Percentiles rank a stretch among this genome's conserved stretches.
Evolutionary conservation across 2,797 vertebrate genomes (phyloP).

Genomic region (Hypotaenidia philippensis): DNA sequence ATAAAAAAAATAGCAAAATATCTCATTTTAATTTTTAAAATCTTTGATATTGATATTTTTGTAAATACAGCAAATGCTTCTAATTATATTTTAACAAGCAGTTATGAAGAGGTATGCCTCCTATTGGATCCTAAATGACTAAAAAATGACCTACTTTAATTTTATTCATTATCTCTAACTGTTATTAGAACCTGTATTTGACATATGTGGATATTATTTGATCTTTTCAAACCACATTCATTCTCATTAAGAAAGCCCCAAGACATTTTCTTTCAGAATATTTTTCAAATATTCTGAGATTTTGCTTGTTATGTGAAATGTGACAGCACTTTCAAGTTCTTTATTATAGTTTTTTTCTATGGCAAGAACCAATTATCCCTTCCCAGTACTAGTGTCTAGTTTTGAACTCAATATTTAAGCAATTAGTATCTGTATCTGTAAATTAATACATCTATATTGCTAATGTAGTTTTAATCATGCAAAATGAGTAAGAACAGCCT

Average conservation of each 20-base stretch:
- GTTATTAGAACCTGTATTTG: conserved; percentile 84
- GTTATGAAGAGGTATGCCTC: conserved; percentile 69
- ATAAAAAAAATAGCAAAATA: conserved; percentile 66
- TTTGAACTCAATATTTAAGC: conserved; percentile 85
- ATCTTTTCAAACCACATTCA: conserved; percentile 88
- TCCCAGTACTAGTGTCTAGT: conserved; percentile 76
- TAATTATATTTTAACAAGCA: conserved; percentile 81
- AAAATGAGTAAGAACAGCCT: conserved; percentile 78
- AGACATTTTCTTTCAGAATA: conserved; percentile 86
- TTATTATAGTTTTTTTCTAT: conserved; percentile 85
- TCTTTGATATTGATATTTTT: conserved; percentile 54
- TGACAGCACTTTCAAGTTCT: conserved; percentile 90
- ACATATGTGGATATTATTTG: conserved; percentile 86
- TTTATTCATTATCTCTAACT: conserved; percentile 85
- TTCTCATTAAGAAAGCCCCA: conserved; percentile 85
- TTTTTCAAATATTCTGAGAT: conserved; percentile 85
- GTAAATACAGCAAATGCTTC: conserved; percentile 74
- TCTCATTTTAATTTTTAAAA: conserved; percentile 53
- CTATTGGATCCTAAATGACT: conserved; percentile 81
- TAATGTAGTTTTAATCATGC: conserved; percentile 82
- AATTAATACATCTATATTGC: conserved; percentile 84
- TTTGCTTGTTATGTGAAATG: conserved; percentile 85
- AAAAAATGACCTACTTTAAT: conserved; percentile 85
- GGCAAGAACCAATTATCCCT: conserved; percentile 84
- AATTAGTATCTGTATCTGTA: conserved; percentile 83